Conservation (phyloP, 2,888 invertebrate species). For the Rhaphigaster nebulosa region DNA sequence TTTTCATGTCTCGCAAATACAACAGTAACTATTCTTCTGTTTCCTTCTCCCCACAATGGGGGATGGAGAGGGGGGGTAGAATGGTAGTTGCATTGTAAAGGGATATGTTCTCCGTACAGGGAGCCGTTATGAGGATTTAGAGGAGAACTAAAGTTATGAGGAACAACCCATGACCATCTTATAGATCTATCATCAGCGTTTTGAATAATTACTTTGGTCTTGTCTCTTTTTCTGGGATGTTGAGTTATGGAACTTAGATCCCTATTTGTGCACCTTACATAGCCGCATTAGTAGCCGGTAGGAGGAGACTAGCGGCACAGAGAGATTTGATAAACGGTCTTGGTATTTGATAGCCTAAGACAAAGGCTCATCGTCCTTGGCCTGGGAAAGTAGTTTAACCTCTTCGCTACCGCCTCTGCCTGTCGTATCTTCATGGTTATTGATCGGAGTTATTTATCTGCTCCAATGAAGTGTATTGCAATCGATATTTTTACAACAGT, state of each 20-base stretch:
- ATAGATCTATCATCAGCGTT: too few species aligned
- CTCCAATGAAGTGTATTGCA: background rate
- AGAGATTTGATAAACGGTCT: background rate
- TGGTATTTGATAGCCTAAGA: background rate
- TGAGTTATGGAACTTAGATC: background rate
- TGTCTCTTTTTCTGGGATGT: background rate
- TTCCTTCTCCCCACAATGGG: too few species aligned
- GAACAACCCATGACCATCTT: too few species aligned
- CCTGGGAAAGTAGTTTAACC: conserved; percentile 12
- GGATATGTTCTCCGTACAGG: too few species aligned
- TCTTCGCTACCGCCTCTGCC: background rate
- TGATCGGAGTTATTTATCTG: background rate
- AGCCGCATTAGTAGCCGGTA: background rate
- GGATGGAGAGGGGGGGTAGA: too few species aligned
- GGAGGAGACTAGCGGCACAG: background rate
- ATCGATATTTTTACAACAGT: background rate
- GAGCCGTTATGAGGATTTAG: too few species aligned
- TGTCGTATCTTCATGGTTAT: background rate
- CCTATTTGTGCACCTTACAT: background rate
- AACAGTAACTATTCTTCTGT: too few species aligned
- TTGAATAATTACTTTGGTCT: too few species aligned
- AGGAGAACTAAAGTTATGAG: too few species aligned
- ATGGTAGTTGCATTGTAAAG: too few species aligned
- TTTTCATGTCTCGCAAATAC: too few species aligned
- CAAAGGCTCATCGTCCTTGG: conserved; percentile 10